Evolutionary conservation across 2,797 vertebrate species (phyloP).

Genomic region (Chromis chromis): DNA sequence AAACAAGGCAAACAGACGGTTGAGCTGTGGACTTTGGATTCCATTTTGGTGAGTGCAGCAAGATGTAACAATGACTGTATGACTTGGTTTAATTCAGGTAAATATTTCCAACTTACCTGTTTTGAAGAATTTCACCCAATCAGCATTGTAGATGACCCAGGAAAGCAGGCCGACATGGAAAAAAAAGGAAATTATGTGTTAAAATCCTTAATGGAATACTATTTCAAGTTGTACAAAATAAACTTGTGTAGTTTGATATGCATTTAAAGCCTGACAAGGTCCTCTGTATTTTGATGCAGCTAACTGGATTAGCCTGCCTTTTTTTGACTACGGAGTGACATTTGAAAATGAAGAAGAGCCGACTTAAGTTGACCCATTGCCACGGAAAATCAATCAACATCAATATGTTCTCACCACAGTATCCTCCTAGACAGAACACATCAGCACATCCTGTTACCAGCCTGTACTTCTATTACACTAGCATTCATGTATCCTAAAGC

Average conservation of each 20-base stretch:
- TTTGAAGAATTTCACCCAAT: slow-evolving; percentile 37
- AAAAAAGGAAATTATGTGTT: slow-evolving; percentile 26
- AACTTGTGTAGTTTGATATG: background rate
- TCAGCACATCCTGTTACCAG: slow-evolving; percentile 81
- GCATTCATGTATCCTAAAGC: slow-evolving; percentile 48
- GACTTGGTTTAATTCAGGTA: slow-evolving; percentile 10
- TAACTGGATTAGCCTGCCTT: slow-evolving; percentile 8
- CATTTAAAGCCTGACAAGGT: background rate
- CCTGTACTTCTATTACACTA: slow-evolving; percentile 74
- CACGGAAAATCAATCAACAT: slow-evolving; percentile 75
- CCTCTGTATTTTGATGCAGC: slow-evolving; percentile 2
- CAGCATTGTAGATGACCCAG: slow-evolving; percentile 22
- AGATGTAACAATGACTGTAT: background rate
- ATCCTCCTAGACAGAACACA: slow-evolving; percentile 55
- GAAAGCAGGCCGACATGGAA: slow-evolving; percentile 47
- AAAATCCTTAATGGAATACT: too few species aligned
- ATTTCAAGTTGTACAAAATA: background rate
- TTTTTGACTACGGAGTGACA: slow-evolving; percentile 23
- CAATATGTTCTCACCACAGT: slow-evolving; percentile 63
- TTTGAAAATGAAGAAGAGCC: slow-evolving; percentile 54
- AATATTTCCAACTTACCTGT: slow-evolving; percentile 63
- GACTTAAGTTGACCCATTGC: slow-evolving; percentile 63
- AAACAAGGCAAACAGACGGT: slow-evolving; percentile 94
- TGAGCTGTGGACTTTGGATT: slow-evolving; percentile 61
- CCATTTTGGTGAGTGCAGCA: slow-evolving; percentile 30